These are phyloP conservation scores for Oscheius sp. DNA, from an alignment of 1,140 invertebrate genomes.

Conservation along the genomic window DNA sequence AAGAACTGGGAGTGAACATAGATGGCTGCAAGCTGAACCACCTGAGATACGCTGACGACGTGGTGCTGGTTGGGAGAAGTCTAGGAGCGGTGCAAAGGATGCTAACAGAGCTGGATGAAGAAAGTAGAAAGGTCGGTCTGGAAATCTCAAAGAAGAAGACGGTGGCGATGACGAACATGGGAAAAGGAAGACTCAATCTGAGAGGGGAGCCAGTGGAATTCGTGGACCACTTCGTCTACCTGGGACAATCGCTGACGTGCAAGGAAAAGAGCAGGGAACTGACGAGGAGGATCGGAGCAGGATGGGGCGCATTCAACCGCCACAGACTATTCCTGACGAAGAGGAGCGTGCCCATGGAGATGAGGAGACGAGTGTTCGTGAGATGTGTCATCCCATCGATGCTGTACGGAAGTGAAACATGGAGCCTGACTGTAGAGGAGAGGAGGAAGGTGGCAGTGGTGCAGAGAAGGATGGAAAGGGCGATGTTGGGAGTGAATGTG, in stretches of 20 bases:
- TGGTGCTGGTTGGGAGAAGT: constrained; percentile 17
- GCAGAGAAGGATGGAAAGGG: not conserved
- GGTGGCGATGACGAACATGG: constrained; percentile 24
- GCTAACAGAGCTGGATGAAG: not conserved
- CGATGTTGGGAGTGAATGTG: not conserved
- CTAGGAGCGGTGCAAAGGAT: not conserved
- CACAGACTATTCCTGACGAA: not conserved
- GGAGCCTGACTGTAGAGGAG: not conserved
- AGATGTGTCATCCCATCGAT: not conserved
- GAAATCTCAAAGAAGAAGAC: constrained; percentile 41
- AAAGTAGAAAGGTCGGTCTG: constrained; percentile 11
- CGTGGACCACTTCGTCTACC: not conserved
- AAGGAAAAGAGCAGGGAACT: not conserved
- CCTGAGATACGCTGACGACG: constrained; percentile 36
- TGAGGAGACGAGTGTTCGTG: not conserved
- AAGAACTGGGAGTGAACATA: constrained; percentile 30
- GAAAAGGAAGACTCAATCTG: not conserved
- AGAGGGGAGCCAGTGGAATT: not conserved
- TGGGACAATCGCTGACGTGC: not conserved
- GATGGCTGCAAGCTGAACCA: not conserved
- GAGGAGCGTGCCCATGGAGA: not conserved
- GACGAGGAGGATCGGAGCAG: not conserved
- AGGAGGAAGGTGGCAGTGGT: not conserved
- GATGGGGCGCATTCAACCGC: not conserved
- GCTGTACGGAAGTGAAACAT: not conserved